A percentile compares a stretch with the other conserved stretches of the same genome.
Evolutionary conservation across 2,113 vertebrate species (phyloP).

Genomic region (Prinia subflava): DNA sequence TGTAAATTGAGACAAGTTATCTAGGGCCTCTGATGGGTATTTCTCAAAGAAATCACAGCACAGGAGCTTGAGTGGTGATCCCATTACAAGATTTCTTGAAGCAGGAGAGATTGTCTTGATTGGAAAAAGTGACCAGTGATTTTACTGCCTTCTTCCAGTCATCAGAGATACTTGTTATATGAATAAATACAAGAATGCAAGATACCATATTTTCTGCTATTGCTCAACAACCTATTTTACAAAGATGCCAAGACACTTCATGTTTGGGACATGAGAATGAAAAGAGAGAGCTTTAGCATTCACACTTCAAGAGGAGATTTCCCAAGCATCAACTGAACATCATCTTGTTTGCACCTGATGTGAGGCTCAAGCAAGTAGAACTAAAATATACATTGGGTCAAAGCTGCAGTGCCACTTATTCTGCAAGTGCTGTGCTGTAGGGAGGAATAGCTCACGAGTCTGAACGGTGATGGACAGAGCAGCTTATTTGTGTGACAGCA

Average conservation of each 20-base stretch:
- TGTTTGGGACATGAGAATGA: neutral
- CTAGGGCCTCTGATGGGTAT: neutral
- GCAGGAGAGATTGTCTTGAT: neutral
- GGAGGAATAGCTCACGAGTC: neutral
- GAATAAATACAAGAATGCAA: neutral
- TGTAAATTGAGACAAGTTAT: neutral
- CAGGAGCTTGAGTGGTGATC: neutral
- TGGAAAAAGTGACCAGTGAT: neutral
- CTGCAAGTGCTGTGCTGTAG: neutral
- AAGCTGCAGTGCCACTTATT: neutral
- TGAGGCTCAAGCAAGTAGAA: neutral
- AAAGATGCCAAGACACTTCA: neutral
- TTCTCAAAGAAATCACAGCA: neutral
- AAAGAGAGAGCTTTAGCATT: neutral
- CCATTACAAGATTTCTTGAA: neutral
- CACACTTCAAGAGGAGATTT: neutral
- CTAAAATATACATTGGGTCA: fast-evolving
- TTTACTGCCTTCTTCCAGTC: neutral
- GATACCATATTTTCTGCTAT: neutral
- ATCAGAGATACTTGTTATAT: neutral
- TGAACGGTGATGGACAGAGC: neutral
- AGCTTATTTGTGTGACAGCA: neutral
- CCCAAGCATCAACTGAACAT: fast-evolving
- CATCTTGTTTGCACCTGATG: neutral
- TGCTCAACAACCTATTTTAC: neutral